Base-by-base conservation (phyloP, 2,113 vertebrate genomes). In the Gavia stellata region DNA sequence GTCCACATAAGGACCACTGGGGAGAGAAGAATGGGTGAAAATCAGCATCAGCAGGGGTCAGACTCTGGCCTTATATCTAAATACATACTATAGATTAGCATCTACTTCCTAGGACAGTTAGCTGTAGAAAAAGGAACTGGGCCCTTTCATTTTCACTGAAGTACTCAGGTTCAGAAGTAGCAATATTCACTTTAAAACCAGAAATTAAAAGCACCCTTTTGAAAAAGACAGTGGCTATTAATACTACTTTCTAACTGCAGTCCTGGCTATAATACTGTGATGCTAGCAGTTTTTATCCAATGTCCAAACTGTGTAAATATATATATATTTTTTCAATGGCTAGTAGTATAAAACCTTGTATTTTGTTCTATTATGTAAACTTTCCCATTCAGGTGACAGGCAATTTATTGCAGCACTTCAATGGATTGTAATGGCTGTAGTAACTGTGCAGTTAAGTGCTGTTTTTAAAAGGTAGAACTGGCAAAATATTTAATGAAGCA, bases 401-500 rank as follows among this genome's bases (percentile, higher is more conserved):
- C 80, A 92, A 96, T 97, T 95, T 96, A 95, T 85, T 93, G 90
- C 63, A 81, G 86, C 68, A 53, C 56, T 95, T 94, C 10, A 9
- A 90, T 63, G 90, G 68, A 65, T 73, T 81, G 78, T 95, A 92
- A 88, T 90, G 52, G 82, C 71, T 73, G 31, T 52, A 92, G 70
- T 89, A 94, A 92, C 53, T 80, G 66, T 70, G 52, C 90, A 85
- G 94, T 96, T 92, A 97, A 97, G 92, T 82, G 86, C 81, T 63
- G 70, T 86, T 89, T 97, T 71, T 84, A 72, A 97, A 94, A 96
- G 67, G 84, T 68, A 86, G 86, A 71, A 91, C 59, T 92, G 89
- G 85, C 81, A 97, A 97, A 95, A 96, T 97, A 92, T 96, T 96
- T 97, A 95, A 94, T 78, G 66, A 95, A 95, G 81, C 81, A 81